Evolutionary conservation across 1,140 invertebrate genomes (phyloP), one percentile per base, ranked within the genome.

Genomic region (Procambarus virginalis): DNA sequence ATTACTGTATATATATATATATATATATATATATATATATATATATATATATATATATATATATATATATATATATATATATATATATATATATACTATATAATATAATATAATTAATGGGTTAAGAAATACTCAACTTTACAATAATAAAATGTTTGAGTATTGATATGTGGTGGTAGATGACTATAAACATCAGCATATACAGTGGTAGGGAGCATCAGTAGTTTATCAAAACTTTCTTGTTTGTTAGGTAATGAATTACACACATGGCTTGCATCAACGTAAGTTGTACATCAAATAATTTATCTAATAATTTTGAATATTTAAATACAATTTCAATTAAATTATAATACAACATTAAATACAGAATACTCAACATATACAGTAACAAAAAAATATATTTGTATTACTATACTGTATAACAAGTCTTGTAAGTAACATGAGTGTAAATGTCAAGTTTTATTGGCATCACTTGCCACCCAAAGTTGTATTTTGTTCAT

Each of bases 141-240:
- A 73, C 68, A 8, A 73, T 22, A 34, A 73, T 34, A 73, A 73
- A 73, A 73, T 22, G 5, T 73, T 17, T 73, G n/a, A 73, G n/a
- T 73, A 73, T 73, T 73, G n/a, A 73, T 73, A 73, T 73, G 68
- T 73, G 68, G 22, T 73, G 68, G 68, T 34, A 73, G 34, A 73
- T 73, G 68, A 73, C 17, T 64, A 64, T 64, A 64, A 73, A 20
- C 22, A 73, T 34, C 68, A 73, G 68, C 68, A 73, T 34, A 73
- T 45, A 73, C 22, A 73, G 5, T 73, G 22, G 68, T 73, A 34
- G 22, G 68, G 6, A 34, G 68, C 68, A 73, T 73, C 68, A 73
- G 68, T 73, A 17, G 20, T 68, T 4, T 68, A 1, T 34, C 34
- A 73, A 73, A 34, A 73, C 8, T 73, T 10, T 34, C 68, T 34